Percentiles rank a stretch among this genome's conserved stretches.
Evolutionary conservation across 2,888 invertebrate genomes (phyloP).

Genomic region (Ophion slaviceki): DNA sequence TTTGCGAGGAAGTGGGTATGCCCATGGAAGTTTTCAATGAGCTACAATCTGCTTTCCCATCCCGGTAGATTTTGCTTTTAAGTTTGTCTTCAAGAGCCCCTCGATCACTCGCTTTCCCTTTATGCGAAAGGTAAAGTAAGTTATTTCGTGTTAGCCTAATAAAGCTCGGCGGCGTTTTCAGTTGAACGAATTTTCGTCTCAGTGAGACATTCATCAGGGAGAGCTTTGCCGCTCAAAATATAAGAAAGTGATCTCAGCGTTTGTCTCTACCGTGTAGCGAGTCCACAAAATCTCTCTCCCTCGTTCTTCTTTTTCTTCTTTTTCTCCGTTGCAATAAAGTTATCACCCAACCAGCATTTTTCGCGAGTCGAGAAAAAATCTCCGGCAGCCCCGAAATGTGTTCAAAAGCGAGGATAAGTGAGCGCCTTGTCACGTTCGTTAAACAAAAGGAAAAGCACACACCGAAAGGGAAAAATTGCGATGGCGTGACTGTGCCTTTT

Average conservation of each 20-base stretch:
- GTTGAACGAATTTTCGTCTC: too few species aligned
- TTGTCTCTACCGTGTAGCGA: neutral
- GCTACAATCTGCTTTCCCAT: too few species aligned
- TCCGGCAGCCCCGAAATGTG: conserved; percentile 11
- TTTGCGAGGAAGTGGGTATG: neutral
- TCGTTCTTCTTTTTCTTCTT: neutral
- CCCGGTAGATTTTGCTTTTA: too few species aligned
- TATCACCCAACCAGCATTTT: conserved; percentile 8
- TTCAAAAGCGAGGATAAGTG: conserved; percentile 6
- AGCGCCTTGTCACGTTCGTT: conserved; percentile 44
- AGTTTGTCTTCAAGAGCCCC: too few species aligned
- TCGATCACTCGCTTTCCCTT: too few species aligned
- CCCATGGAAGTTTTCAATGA: neutral
- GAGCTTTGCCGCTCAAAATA: too few species aligned
- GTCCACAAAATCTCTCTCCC: conserved; percentile 2
- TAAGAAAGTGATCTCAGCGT: too few species aligned
- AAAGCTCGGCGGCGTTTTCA: too few species aligned
- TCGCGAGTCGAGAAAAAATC: conserved; percentile 11
- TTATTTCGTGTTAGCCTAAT: too few species aligned
- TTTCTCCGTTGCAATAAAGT: neutral
- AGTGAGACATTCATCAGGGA: too few species aligned
- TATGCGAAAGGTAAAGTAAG: too few species aligned
- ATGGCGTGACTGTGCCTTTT: conserved; percentile 53
- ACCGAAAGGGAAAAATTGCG: conserved; percentile 40
- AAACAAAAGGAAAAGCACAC: conserved; percentile 1